Base-by-base conservation (phyloP, 2,888 invertebrate species). In the Hydrotaea diabolus region DNA sequence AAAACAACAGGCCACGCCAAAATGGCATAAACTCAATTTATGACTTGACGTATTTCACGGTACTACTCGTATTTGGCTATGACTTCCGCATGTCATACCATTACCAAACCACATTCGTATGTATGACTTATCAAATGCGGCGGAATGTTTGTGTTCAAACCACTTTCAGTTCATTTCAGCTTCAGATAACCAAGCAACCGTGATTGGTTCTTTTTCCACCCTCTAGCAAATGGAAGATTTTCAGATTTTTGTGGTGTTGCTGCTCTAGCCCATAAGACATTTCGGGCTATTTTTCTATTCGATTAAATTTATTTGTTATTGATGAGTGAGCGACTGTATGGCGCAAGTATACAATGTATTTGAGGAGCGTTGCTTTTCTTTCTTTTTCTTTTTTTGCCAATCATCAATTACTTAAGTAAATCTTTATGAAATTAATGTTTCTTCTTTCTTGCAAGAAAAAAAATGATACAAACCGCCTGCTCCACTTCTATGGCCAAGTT, bases 381-480 rank as follows among this genome's bases (percentile, higher is more conserved):
- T 31, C 7, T 31, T 7, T 2, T 62, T 31, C 31, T 26, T 53
- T 49, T 77, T 69, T 53, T 74, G 77, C 69, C 77, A 82, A 82
- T 82, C 75, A 82, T 82, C 78, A 78, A 74, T 82, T 71, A 78
- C 78, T 75, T 71, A 78, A 71, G 64, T 66, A 77, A 73, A 80
- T 77, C 62, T 74, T 74, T 77, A 74, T 77, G 23, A 73, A 74
- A 77, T 77, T 66, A 57, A 72, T 83, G 46, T 62, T 71, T 13
- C 64, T 55, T 73, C 8, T 55, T n/a, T 49, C 31, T 43, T 8
- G 4, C 13, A 9, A 9, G 11, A 9, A 39, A 8, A 39, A 8
- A 39, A 13, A 39, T 7, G 39, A 39, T 39, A 39, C 39, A 8
- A 11, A 1, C 39, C 39, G 8, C 4, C 39, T 13, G 13, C 39